Conservation (phyloP, 2,113 vertebrate species). For the Nerophis ophidion region DNA sequence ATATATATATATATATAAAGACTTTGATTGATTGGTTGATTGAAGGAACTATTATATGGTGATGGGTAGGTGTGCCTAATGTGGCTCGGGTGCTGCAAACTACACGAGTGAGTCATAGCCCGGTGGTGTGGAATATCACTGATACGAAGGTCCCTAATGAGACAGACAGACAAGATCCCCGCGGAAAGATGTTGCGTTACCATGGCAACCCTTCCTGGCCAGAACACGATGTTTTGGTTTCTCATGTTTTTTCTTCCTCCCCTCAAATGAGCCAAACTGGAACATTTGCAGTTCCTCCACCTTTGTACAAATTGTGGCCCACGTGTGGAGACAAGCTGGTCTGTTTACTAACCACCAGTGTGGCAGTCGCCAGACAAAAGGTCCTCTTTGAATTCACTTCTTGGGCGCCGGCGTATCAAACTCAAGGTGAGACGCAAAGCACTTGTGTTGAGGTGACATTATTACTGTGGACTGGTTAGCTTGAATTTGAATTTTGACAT, state of each 20-base stretch:
- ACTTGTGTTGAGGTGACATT: too few relatives aligned
- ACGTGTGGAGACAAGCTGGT: conserved; percentile 17
- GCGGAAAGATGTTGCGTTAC: conserved; percentile 47
- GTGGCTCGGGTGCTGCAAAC: neutral
- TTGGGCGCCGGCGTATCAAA: conserved; percentile 32
- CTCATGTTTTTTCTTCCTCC: neutral
- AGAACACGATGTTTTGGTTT: conserved; percentile 39
- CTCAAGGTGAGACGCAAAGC: too few relatives aligned
- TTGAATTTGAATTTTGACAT: too few relatives aligned
- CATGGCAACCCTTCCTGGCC: conserved; percentile 47
- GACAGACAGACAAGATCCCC: conserved; percentile 42
- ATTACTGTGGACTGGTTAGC: too few relatives aligned
- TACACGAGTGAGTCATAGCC: conserved; percentile 57
- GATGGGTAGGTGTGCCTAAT: neutral
- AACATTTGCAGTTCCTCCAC: conserved; percentile 56
- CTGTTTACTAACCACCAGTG: conserved; percentile 15
- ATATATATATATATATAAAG: too few relatives aligned
- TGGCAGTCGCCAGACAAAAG: conserved; percentile 44
- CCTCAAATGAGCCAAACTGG: conserved; percentile 56
- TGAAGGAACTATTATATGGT: too few relatives aligned
- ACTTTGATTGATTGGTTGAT: too few relatives aligned
- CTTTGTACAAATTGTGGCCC: conserved; percentile 41
- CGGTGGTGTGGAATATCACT: conserved; percentile 46
- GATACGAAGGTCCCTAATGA: conserved; percentile 49
- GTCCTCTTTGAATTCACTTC: conserved; percentile 30